phyloP scores from a whole-genome alignment of 2,113 vertebrate genomes.

The Pangasianodon hypophthalmus region DNA sequence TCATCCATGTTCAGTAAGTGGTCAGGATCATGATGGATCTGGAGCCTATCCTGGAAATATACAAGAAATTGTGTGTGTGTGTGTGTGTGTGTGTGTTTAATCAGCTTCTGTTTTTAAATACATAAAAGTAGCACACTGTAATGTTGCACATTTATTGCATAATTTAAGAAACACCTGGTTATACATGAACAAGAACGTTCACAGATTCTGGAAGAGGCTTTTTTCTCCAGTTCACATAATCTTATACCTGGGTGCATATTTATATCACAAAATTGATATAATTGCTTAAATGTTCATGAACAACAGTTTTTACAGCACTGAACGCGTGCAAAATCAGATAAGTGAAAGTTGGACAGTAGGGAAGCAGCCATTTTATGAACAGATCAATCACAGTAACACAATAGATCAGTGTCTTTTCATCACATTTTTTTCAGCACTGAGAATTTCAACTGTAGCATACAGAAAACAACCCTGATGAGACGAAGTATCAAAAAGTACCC shows the following conservation, averaged over 20 bases:
- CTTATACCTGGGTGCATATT: not conserved
- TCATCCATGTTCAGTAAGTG: not conserved
- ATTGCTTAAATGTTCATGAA: not conserved
- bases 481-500: not conserved
- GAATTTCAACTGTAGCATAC: not conserved
- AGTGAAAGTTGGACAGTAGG: not conserved
- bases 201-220: not conserved
- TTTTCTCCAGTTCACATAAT: not conserved
- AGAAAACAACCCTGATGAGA: not conserved
- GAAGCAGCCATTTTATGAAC: not conserved
- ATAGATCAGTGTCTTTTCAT: not conserved
- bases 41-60: not conserved
- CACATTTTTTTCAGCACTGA: not conserved
- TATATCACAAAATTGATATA: slow-evolving; percentile 10
- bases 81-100: not conserved
- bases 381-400: not conserved
- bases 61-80: not conserved
- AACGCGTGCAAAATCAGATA: not conserved
- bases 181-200: slow-evolving; percentile 7
- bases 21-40: not conserved
- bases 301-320: not conserved
- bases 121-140: not conserved
- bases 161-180: slow-evolving; percentile 13
- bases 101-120: not conserved
- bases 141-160: slow-evolving; percentile 19